These are phyloP conservation scores for Zaprionus taronus DNA, from an alignment of 1,140 invertebrate species.

Conservation along the genomic window DNA sequence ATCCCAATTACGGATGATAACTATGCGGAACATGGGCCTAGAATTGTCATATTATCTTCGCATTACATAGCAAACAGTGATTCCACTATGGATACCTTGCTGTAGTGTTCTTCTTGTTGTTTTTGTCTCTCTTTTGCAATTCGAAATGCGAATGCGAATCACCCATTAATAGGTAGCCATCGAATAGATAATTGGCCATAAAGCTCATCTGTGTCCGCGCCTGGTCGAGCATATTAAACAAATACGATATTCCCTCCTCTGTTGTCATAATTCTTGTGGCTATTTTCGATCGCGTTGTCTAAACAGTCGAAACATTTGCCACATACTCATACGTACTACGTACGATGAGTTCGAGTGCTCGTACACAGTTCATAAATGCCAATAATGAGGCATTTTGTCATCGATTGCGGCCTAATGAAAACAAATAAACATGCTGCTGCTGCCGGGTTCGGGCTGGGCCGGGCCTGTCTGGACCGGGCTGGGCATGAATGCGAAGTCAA, in stretches of 20 bases:
- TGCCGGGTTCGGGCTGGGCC: not conserved
- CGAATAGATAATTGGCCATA: constrained; percentile 81
- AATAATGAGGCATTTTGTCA: constrained; percentile 68
- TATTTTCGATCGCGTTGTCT: constrained; percentile 66
- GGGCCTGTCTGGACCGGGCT: not conserved
- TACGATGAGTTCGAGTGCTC: not conserved
- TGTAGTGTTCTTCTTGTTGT: not conserved
- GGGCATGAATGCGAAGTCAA: constrained; percentile 46
- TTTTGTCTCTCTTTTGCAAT: not conserved
- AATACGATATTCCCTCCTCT: constrained; percentile 41
- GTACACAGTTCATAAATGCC: constrained; percentile 59
- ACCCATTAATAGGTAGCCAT: constrained; percentile 69
- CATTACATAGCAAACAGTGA: constrained; percentile 41
- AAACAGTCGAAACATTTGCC: constrained; percentile 57
- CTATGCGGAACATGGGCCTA: constrained; percentile 19
- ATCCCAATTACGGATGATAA: constrained; percentile 53
- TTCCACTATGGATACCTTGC: not conserved
- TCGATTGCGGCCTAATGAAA: constrained; percentile 74
- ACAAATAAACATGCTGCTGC: constrained; percentile 70
- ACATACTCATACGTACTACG: constrained; percentile 9
- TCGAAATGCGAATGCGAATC: constrained; percentile 69
- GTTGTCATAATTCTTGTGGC: constrained; percentile 44
- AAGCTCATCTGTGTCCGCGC: constrained; percentile 67
- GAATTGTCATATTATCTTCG: constrained; percentile 52
- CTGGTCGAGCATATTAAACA: constrained; percentile 75